These are phyloP conservation scores for Phymanthus crucifer DNA, from an alignment of 92 coral and sea anemone species.

Conservation along the genomic window DNA sequence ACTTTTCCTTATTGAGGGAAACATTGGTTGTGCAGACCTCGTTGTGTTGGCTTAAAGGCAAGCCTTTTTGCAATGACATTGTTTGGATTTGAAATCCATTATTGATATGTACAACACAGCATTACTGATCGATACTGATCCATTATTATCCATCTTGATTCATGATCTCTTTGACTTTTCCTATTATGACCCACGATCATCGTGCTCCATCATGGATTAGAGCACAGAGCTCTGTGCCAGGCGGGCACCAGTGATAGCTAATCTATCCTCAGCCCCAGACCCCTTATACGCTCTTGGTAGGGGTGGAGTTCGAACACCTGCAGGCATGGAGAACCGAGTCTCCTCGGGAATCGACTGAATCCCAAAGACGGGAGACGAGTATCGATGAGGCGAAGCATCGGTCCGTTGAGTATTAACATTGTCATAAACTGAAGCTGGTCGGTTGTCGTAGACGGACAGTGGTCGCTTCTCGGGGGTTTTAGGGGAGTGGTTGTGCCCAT, in stretches of 20 bases:
- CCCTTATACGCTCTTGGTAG: constrained; percentile 58
- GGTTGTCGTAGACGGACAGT: constrained; percentile 79
- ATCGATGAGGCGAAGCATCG: constrained; percentile 47
- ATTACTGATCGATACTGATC: background rate
- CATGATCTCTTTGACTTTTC: background rate
- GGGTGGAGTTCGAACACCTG: constrained; percentile 52
- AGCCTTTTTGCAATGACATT: background rate
- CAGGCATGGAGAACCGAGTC: constrained; percentile 43
- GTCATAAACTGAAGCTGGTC: constrained; percentile 78
- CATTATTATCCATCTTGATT: background rate
- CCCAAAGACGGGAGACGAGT: constrained; percentile 76
- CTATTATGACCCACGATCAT: background rate
- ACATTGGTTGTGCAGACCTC: background rate
- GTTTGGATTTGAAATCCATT: background rate
- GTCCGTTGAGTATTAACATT: constrained; percentile 40
- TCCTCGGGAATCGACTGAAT: constrained; percentile 40
- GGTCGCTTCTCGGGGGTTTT: constrained; percentile 61
- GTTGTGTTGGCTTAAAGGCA: background rate
- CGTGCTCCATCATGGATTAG: background rate
- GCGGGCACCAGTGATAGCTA: constrained; percentile 66
- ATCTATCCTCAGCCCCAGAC: constrained; percentile 48
- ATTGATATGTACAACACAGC: background rate
- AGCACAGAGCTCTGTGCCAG: constrained; percentile 51
- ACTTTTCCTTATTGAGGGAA: background rate
- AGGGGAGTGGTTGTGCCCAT: constrained; percentile 28